Base-by-base conservation (phyloP, 2,888 invertebrate species). In the Alloscopus bannaensis region DNA sequence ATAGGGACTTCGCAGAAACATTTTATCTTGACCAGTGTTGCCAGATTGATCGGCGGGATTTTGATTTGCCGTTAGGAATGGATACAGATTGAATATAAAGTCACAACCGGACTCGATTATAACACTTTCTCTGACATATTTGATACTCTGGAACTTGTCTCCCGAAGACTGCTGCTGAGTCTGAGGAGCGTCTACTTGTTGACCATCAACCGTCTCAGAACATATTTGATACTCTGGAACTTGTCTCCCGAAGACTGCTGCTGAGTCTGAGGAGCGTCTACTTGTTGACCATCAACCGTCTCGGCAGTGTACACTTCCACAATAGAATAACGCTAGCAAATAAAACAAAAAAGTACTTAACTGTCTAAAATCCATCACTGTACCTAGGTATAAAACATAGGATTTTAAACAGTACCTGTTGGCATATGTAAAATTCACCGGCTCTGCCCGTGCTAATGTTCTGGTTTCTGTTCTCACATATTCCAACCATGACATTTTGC, bases 101-200 rank as follows among this genome's bases (percentile, higher is more conserved):
- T 81, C 78, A 26, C 81, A 81, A 0, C 81, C 81, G 2, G 78
- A 73, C 52, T 81, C 73, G 13, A 81, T 66, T 16, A 81, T 64
- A 1, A 81, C 81, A 8, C 40, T 64, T 29, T 79, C 78, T n/a
- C 81, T 55, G 22, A 70, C 18, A 45, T 68, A 79, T 4, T 70
- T 62, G 0, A 66, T 18, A 11, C 2, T 8, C 3, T 62, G 59
- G 0, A 70, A 59, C 13, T 16, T 55, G 20, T 59, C 66, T 4
- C 26, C 26, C n/a, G 45, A 18, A 8, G 13, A 4, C 22, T 42
- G 26, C 16, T 40, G 22, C n/a, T 22, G 28, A 3, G 20, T 2
- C n/a, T 69, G 20, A 18, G 20, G 40, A 24, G 2, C 11, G 22
- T n/a, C n/a, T n/a, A n/a, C n/a, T n/a, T n/a, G n/a, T 81, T 70